Percentiles rank a stretch among this genome's conserved stretches.
phyloP scores from a whole-genome alignment of 2,888 invertebrate genomes.

The Perizoma affinitatum region DNA sequence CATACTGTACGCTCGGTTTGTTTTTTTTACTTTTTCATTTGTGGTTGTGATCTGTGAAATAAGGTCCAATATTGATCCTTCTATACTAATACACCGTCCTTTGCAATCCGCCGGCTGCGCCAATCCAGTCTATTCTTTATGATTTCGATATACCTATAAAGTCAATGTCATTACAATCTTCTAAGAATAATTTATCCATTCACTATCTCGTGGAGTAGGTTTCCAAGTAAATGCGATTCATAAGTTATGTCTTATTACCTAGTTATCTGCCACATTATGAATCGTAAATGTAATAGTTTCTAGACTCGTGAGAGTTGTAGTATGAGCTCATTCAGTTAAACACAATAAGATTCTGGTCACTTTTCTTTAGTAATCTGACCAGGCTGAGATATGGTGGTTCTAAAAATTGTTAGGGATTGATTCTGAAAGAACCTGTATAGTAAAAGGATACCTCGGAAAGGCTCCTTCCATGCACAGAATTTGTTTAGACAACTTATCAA shows the following conservation, averaged over 20 bases:
- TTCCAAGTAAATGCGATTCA: slow-evolving; percentile 1
- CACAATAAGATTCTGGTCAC: slow-evolving; percentile 6
- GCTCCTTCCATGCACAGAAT: too few species aligned
- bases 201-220: too few species aligned
- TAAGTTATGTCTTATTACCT: slow-evolving; percentile 14
- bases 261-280: slow-evolving; percentile 21
- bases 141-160: too few species aligned
- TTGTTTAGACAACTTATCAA: slow-evolving; percentile 1
- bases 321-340: slow-evolving; percentile 17
- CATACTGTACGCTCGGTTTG: slow-evolving; percentile 77
- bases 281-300: slow-evolving; percentile 26
- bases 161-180: background rate
- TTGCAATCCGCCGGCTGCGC: slow-evolving; percentile 5
- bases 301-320: slow-evolving; percentile 19
- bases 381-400: too few species aligned
- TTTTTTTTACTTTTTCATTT: slow-evolving; percentile 49
- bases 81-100: background rate
- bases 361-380: too few species aligned
- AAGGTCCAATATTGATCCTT: slow-evolving; percentile 13
- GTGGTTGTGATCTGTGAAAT: slow-evolving; percentile 40
- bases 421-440: too few species aligned
- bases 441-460: background rate
- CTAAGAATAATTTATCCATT: background rate
- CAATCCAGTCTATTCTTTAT: background rate
- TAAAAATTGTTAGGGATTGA: too few species aligned